These are phyloP conservation scores for Panurus biarmicus DNA, from an alignment of 2,113 vertebrate species.

Conservation along the genomic window DNA sequence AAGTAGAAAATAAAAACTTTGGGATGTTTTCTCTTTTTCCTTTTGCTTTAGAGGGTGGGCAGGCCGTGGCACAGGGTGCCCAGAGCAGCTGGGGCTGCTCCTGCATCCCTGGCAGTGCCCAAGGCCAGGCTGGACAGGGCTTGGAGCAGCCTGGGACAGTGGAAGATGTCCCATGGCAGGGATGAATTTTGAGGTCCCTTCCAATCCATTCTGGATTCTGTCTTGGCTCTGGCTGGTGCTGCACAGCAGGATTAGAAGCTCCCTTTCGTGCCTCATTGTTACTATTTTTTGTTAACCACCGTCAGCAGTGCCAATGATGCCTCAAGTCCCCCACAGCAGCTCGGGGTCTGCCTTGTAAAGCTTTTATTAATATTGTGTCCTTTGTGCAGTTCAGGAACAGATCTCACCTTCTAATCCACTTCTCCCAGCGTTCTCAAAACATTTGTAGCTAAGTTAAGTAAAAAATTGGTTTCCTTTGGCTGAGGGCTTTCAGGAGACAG, in stretches of 20 bases:
- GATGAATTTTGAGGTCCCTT: background rate
- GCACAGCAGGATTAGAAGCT: background rate
- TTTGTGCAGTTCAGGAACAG: background rate
- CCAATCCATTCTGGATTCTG: background rate
- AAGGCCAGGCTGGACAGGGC: background rate
- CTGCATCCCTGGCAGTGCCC: background rate
- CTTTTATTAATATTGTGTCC: background rate
- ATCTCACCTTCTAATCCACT: background rate
- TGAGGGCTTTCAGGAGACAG: background rate
- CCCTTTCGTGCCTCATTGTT: background rate
- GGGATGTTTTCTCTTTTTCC: background rate
- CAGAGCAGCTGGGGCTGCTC: background rate
- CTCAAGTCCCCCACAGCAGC: background rate
- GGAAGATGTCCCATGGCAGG: background rate
- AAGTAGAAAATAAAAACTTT: background rate
- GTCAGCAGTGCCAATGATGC: background rate
- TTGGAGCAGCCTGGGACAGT: rapidly evolving
- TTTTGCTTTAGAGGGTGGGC: background rate
- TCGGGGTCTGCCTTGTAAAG: background rate
- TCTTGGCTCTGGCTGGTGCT: background rate
- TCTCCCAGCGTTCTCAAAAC: background rate
- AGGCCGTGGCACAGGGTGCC: background rate
- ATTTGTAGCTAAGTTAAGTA: background rate
- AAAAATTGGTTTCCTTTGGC: background rate
- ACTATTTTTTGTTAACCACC: background rate